A percentile compares a stretch with the other conserved stretches of the same genome.
phyloP scores from a whole-genome alignment of 2,888 invertebrate species.

The Chrysomela aeneicollis region DNA sequence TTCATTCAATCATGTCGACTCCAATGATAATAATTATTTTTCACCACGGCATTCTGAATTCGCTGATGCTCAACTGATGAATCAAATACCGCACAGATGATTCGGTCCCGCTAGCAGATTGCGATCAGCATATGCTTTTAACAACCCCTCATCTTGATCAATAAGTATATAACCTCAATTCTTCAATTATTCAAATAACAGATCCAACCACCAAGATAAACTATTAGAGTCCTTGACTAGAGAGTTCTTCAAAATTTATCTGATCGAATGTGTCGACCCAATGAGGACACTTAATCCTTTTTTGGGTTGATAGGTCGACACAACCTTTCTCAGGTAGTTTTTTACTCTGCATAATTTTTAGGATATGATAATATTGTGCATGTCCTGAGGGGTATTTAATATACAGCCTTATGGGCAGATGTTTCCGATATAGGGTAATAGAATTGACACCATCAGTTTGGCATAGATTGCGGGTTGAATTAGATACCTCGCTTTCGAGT shows the following conservation, averaged over 20 bases:
- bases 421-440: slow-evolving; percentile 38
- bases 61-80: not conserved
- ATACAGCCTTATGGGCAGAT: slow-evolving; percentile 38
- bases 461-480: slow-evolving; percentile 15
- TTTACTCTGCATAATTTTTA: slow-evolving; percentile 41
- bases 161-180: slow-evolving; percentile 43
- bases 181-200: slow-evolving; percentile 47
- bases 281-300: slow-evolving; percentile 48
- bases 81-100: not conserved
- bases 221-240: slow-evolving; percentile 42
- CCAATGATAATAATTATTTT: no score
- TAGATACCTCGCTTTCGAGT: not conserved
- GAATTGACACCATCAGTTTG: slow-evolving; percentile 27
- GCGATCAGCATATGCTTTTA: slow-evolving; percentile 28
- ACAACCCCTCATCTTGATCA: slow-evolving; percentile 27
- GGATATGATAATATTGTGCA: slow-evolving; percentile 43
- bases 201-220: slow-evolving; percentile 47
- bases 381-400: slow-evolving; percentile 35
- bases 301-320: slow-evolving; percentile 33
- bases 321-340: slow-evolving; percentile 42
- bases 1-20: no score
- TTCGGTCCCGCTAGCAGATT: not conserved
- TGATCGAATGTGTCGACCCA: slow-evolving; percentile 48
- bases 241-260: slow-evolving; percentile 46
- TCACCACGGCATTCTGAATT: not conserved